Conservation (phyloP, 1,140 invertebrate species). For the Elymnias hypermnestra region DNA sequence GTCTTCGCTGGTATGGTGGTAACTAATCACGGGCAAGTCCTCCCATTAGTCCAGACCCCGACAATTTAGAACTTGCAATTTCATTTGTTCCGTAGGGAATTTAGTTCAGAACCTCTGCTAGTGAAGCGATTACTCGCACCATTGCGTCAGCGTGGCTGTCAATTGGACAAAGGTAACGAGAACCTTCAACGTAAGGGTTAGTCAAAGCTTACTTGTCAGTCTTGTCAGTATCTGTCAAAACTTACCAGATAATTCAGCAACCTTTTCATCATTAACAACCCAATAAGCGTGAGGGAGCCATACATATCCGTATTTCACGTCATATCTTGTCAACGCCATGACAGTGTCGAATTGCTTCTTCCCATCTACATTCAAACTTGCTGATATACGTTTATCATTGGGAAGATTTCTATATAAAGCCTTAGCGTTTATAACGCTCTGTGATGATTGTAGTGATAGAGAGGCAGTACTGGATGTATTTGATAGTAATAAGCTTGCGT, state of each 20-base stretch:
- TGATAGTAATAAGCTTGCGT: constrained; percentile 49
- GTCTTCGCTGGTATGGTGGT: too few relatives aligned
- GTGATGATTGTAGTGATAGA: constrained; percentile 78
- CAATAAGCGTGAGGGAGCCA: constrained; percentile 81
- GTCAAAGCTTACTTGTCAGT: too few relatives aligned
- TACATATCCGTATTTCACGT: constrained; percentile 78
- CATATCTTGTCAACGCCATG: constrained; percentile 67
- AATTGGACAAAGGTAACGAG: too few relatives aligned
- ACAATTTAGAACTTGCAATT: too few relatives aligned
- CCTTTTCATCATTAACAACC: constrained; percentile 80
- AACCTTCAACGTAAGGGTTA: too few relatives aligned
- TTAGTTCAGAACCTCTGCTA: too few relatives aligned
- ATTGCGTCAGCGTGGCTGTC: too few relatives aligned
- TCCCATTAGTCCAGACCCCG: too few relatives aligned
- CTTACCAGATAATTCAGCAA: constrained; percentile 81
- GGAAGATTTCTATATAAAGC: constrained; percentile 81
- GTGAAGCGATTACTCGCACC: too few relatives aligned
- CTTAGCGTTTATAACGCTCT: constrained; percentile 78
- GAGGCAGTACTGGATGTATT: constrained; percentile 62
- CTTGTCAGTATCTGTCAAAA: too few relatives aligned
- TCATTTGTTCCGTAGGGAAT: too few relatives aligned
- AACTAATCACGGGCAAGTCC: too few relatives aligned
- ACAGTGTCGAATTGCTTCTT: constrained; percentile 82
- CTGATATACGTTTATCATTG: constrained; percentile 79
- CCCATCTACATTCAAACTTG: constrained; percentile 82